phyloP scores from a whole-genome alignment of 2,113 vertebrate genomes.

The Suricata suricatta region DNA sequence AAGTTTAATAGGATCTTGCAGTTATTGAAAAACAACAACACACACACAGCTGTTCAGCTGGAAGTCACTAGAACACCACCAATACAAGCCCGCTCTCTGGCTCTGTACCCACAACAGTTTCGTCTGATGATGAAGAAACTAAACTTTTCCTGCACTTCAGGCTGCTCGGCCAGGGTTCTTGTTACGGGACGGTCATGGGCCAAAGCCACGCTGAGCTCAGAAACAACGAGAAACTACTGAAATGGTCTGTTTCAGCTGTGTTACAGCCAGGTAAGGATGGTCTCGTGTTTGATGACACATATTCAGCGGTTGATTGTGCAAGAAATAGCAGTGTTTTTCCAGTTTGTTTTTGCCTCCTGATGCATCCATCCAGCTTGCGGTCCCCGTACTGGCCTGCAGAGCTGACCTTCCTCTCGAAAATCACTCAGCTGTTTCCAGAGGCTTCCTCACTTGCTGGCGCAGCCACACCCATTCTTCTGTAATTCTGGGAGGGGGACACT shows the following conservation, averaged over 20 bases:
- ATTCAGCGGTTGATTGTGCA: background rate
- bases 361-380: background rate
- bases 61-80: background rate
- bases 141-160: background rate
- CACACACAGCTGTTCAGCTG: background rate
- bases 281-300: constrained; percentile 26
- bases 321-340: constrained; percentile 6
- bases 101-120: constrained; percentile 16
- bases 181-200: background rate
- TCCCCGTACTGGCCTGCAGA: background rate
- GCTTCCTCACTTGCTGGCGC: background rate
- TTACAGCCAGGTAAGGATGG: background rate
- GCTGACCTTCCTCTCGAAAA: constrained; percentile 25
- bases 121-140: constrained; percentile 39
- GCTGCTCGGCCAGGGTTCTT: background rate
- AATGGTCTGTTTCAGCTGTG: background rate
- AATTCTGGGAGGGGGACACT: background rate
- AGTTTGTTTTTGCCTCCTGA: background rate
- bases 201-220: background rate
- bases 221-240: background rate
- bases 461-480: background rate
- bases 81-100: background rate
- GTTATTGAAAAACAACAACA: background rate
- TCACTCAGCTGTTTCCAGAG: background rate
- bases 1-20: background rate